These are phyloP conservation scores for Solenopsis invicta DNA, from an alignment of 1,140 invertebrate genomes.

Conservation along the genomic window DNA sequence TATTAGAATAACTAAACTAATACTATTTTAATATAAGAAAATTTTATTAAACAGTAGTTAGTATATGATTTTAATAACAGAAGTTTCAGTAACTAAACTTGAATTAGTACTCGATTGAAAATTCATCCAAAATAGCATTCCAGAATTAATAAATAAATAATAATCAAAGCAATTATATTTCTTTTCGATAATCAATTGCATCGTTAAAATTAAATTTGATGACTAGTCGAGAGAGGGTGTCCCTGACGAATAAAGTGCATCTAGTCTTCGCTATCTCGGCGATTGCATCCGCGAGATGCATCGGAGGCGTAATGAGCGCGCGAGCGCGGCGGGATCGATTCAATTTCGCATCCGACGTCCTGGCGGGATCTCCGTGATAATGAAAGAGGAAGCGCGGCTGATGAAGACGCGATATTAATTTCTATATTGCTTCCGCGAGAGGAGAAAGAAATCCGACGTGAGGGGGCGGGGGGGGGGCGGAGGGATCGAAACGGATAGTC, in stretches of 20 bases:
- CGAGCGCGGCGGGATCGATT: slow-evolving; percentile 35
- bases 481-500: neutral
- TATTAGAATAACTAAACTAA: too few species aligned
- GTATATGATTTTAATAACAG: too few species aligned
- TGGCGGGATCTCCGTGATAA: slow-evolving; percentile 20
- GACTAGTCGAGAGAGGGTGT: neutral
- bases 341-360: slow-evolving; percentile 53
- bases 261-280: neutral
- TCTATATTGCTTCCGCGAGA: slow-evolving; percentile 23
- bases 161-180: neutral
- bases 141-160: neutral
- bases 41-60: too few species aligned
- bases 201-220: neutral
- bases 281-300: slow-evolving; percentile 21
- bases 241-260: neutral
- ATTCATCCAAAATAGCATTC: too few species aligned
- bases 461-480: neutral
- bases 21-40: too few species aligned
- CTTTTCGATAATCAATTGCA: neutral
- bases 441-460: neutral
- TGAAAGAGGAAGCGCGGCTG: slow-evolving; percentile 54
- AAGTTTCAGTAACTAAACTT: too few species aligned
- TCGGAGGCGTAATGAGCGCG: neutral
- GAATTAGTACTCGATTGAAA: too few species aligned
- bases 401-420: slow-evolving; percentile 56